phyloP scores from a whole-genome alignment of 2,797 vertebrate species.

The Hylomyscus alleni region DNA sequence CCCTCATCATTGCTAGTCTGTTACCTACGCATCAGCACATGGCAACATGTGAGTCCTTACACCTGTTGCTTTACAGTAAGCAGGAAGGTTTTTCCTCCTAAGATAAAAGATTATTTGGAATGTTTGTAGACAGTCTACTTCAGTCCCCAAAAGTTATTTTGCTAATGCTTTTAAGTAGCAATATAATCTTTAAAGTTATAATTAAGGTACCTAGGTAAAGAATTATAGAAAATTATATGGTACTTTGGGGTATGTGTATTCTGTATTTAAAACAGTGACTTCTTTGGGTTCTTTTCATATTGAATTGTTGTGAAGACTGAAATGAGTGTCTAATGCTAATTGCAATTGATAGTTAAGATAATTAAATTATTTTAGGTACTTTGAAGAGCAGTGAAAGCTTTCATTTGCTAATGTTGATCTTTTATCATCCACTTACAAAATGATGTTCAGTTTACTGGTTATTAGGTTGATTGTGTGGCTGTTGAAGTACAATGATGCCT shows the following conservation, averaged over 20 bases:
- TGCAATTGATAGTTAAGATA: slow-evolving; percentile 26
- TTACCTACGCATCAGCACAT: neutral
- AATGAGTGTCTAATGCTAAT: slow-evolving; percentile 35
- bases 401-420: neutral
- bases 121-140: neutral
- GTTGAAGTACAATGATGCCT: neutral
- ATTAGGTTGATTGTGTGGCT: slow-evolving; percentile 40
- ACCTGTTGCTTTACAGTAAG: neutral
- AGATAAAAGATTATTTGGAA: neutral
- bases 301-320: slow-evolving; percentile 23
- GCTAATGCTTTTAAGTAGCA: slow-evolving; percentile 29
- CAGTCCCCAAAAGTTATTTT: slow-evolving; percentile 31
- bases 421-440: slow-evolving; percentile 12
- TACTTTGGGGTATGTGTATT: neutral
- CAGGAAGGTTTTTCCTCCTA: neutral
- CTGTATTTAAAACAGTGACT: neutral
- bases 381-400: slow-evolving; percentile 43
- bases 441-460: slow-evolving; percentile 9
- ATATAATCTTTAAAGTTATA: slow-evolving; percentile 6
- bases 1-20: neutral
- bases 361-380: neutral
- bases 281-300: neutral
- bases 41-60: neutral
- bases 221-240: neutral
- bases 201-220: neutral